Conservation (phyloP, 2,113 vertebrate species). For the Hyla sarda region DNA sequence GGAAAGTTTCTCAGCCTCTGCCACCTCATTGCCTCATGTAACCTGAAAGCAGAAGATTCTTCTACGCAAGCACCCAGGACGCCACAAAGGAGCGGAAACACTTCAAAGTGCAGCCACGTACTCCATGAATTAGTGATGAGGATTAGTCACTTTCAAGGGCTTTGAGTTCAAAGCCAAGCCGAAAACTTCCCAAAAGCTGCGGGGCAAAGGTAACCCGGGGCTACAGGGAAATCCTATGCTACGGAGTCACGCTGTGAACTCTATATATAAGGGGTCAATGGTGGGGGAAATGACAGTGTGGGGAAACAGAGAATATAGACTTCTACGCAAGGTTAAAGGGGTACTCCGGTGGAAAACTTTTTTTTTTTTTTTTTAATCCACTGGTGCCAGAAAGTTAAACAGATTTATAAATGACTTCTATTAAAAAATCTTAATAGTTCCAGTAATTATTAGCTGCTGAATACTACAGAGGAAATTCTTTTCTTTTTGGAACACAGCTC, state of each 20-base stretch:
- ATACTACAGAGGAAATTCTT: too few relatives aligned
- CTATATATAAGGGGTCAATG: not conserved
- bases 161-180: conserved; percentile 50
- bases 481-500: too few relatives aligned
- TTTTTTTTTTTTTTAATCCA: too few relatives aligned
- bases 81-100: conserved; percentile 25
- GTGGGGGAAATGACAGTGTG: not conserved
- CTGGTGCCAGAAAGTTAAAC: too few relatives aligned
- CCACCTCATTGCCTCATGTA: conserved; percentile 8
- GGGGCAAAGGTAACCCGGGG: conserved; percentile 29
- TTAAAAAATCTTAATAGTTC: too few relatives aligned
- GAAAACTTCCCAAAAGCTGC: conserved; percentile 34
- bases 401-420: too few relatives aligned
- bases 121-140: conserved; percentile 50
- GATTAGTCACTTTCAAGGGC: conserved; percentile 53
- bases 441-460: too few relatives aligned
- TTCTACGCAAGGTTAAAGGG: too few relatives aligned
- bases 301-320: not conserved
- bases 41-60: conserved; percentile 5
- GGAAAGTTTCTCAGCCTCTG: not conserved
- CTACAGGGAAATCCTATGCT: conserved; percentile 40
- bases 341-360: too few relatives aligned
- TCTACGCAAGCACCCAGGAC: not conserved
- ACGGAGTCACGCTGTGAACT: not conserved
- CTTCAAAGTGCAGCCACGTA: conserved; percentile 45